Evolutionary conservation across 2,888 invertebrate species (phyloP), one percentile per base, ranked within the genome.

Genomic region (Scaptomyza parva): DNA sequence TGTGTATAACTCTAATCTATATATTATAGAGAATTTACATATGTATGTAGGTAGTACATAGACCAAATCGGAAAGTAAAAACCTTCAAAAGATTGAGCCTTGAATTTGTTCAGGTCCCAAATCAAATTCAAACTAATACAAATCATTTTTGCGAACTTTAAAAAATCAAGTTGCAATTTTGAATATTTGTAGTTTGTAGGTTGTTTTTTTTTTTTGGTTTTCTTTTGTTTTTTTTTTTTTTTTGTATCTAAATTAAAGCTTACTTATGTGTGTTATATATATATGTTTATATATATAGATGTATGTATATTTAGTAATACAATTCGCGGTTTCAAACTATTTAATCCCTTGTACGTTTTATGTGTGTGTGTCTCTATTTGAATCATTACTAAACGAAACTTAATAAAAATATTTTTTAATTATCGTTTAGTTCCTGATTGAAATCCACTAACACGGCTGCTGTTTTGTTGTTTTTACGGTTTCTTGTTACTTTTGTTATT

Each of bases 321-420:
- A 87, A 89, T 90, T 90, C 89, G 86, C 87, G 90, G 90, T 89
- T 88, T 87, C 76, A 84, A 88, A 87, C 82, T 88, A 74, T 76
- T 59, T 76, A 88, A 76, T 89, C 89, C 89, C 89, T 89, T 89
- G 89, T 90, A 90, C 86, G 86, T 73, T 81, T 75, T 81, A 66
- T 83, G 62, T 85, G 45, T 44, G 39, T 52, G 24, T 47, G 17
- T 48, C 22, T 63, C 4, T 50, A 22, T 47, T 63, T 71, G 52
- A 76, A 69, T 47, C 59, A 69, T 66, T 60, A 52, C 63, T 60
- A 84, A 78, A 57, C 66, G 55, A 67, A 75, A 70, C 44, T 41
- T 58, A 55, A 78, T 64, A 20, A 20, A 9, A 45, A 14, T 48
- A 41, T 45, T 50, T 45, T 50, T 65, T 8, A 14, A 48, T 20